Percentiles rank a stretch among this genome's conserved stretches.
Evolutionary conservation across 2,113 vertebrate genomes (phyloP).

Genomic region (Spea bombifrons): DNA sequence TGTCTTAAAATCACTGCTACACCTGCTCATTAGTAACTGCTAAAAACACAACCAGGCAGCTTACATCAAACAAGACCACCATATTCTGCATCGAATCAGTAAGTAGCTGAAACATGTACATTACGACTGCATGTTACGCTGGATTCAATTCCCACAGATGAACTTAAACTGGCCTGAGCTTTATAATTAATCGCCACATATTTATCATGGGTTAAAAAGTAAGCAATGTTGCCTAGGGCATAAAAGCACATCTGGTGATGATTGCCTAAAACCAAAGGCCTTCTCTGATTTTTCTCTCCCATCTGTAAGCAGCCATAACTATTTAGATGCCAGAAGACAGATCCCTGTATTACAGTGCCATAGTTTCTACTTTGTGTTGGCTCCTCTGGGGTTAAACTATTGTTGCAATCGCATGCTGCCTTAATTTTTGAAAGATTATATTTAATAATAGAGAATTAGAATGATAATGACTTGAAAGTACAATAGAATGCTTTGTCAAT

Average conservation of each 20-base stretch:
- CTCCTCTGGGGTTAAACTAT: neutral
- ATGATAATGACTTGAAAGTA: neutral
- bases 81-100: constrained; percentile 3
- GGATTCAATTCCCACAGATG: constrained; percentile 5
- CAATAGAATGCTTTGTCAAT: neutral
- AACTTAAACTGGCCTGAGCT: neutral
- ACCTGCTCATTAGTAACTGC: constrained; percentile 21
- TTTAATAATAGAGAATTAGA: constrained; percentile 23
- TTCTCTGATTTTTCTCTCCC: neutral
- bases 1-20: neutral
- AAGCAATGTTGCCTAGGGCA: neutral
- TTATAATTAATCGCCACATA: neutral
- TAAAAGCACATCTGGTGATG: constrained; percentile 3
- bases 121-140: neutral
- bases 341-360: neutral
- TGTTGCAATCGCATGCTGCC: neutral
- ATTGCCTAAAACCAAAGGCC: neutral
- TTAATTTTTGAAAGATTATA: constrained; percentile 12
- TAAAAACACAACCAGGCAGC: neutral
- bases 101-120: no score
- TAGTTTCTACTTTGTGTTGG: neutral
- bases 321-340: neutral
- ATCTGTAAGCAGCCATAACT: neutral
- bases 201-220: constrained; percentile 1
- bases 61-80: constrained; percentile 4